Evolutionary conservation across 2,797 vertebrate species (phyloP), one percentile per base, ranked within the genome.

Genomic region (Falco peregrinus): DNA sequence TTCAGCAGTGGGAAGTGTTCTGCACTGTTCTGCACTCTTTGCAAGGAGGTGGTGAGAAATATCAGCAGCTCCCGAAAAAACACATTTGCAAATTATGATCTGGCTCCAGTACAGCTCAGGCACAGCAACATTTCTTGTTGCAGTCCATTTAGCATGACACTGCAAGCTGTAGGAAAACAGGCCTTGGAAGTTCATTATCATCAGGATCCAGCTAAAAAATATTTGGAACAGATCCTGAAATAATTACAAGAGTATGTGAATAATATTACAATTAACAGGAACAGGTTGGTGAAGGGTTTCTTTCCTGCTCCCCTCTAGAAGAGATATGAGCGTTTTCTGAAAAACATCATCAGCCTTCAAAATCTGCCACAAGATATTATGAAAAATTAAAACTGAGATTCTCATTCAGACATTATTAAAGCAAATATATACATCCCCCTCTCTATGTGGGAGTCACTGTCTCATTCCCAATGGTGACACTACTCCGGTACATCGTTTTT

Each of bases 1-100:
- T 69, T 91, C 69, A 93, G 84, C 90, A 96, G 90, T 95, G 95
- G 94, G 92, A 97, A 96, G 93, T 89, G 89, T 95, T 96, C 87
- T 56, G 43, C 51, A 70, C 75, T n/a, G 29, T 82, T 88, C 92
- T 89, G 93, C 87, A 94, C 82, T 11, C 86, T 86, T 92, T 78
- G 92, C 87, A 96, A 96, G 93, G 92, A 97, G 96, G 92, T 93
- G 95, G 94, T 73, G 85, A 96, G 84, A 93, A 91, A 65, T 90
- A 93, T 7, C 85, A 50, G 76, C 57, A 87, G 88, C 83, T 89
- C 93, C 94, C 16, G 37, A 37, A 51, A 93, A 96, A 93, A 84
- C 35, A 76, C 78, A 84, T 74, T 83, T 82, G 47, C 70, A 83
- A 88, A 63, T 93, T 68, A 76, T n/a, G 22, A 19, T 96, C 93